These are phyloP conservation scores for Pandion haliaetus DNA, from an alignment of 2,113 vertebrate genomes.

Conservation along the genomic window DNA sequence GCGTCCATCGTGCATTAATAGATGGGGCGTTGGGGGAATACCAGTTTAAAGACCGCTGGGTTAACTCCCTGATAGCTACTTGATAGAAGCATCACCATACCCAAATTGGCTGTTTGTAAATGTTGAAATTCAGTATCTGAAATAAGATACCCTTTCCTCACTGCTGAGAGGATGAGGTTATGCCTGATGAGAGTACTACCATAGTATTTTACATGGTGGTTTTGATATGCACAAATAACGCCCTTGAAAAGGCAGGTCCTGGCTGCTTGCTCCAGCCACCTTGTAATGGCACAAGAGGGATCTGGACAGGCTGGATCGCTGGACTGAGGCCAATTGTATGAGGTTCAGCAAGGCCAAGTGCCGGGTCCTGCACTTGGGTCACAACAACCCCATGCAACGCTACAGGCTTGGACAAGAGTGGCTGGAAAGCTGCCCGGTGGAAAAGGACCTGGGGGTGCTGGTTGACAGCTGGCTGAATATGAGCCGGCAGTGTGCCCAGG, in stretches of 20 bases:
- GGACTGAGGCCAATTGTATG: no score
- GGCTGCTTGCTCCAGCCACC: background rate
- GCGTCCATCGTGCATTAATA: accelerated
- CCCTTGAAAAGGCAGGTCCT: background rate
- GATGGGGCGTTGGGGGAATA: background rate
- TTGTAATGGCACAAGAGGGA: background rate
- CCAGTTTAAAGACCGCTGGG: background rate
- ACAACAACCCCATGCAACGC: background rate
- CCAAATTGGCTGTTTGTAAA: background rate
- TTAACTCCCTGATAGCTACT: background rate
- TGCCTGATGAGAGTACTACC: background rate
- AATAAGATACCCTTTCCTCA: no score
- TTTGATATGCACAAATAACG: background rate
- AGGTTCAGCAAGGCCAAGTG: background rate
- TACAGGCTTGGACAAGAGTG: background rate
- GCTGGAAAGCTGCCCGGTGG: background rate
- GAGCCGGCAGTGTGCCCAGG: background rate
- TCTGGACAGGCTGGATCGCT: background rate
- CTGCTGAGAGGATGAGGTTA: no score
- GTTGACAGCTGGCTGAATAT: background rate
- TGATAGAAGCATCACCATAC: background rate
- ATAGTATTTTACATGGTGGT: background rate
- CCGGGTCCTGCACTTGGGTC: background rate
- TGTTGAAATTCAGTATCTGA: background rate
- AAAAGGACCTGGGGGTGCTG: background rate